phyloP scores from a whole-genome alignment of 2,113 vertebrate genomes.

The Megaceryle maxima region DNA sequence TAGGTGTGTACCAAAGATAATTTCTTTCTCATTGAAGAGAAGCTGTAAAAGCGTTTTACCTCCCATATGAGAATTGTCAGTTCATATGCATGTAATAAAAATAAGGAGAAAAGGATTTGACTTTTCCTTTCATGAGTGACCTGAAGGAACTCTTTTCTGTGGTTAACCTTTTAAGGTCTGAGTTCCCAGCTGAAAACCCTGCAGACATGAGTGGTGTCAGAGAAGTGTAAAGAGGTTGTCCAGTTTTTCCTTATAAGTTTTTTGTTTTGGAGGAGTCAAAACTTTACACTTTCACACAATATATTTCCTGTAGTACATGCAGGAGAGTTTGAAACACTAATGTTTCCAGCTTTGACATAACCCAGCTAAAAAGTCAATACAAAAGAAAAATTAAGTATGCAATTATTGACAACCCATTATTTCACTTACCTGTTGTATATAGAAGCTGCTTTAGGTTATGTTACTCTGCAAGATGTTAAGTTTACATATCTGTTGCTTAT shows the following conservation, averaged over 20 bases:
- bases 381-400: not conserved
- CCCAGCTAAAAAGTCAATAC: not conserved
- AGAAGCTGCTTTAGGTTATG: not conserved
- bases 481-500: fast-evolving
- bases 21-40: not conserved
- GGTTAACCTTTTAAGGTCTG: not conserved
- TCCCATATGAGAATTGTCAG: not conserved
- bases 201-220: not conserved
- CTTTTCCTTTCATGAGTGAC: not conserved
- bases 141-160: not conserved
- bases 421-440: not conserved
- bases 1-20: too few relatives aligned
- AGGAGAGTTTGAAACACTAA: not conserved
- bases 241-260: not conserved
- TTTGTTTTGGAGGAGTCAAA: not conserved
- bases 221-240: not conserved
- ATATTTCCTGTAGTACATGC: not conserved
- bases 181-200: not conserved
- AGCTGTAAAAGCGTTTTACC: not conserved
- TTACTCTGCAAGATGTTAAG: not conserved
- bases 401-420: not conserved
- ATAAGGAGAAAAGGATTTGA: not conserved
- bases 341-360: not conserved
- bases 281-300: not conserved
- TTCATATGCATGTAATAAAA: not conserved